A percentile compares a stretch with the other conserved stretches of the same genome.
These are phyloP conservation scores for Oegoconia quadripuncta DNA, from an alignment of 2,888 invertebrate species.

Conservation along the genomic window DNA sequence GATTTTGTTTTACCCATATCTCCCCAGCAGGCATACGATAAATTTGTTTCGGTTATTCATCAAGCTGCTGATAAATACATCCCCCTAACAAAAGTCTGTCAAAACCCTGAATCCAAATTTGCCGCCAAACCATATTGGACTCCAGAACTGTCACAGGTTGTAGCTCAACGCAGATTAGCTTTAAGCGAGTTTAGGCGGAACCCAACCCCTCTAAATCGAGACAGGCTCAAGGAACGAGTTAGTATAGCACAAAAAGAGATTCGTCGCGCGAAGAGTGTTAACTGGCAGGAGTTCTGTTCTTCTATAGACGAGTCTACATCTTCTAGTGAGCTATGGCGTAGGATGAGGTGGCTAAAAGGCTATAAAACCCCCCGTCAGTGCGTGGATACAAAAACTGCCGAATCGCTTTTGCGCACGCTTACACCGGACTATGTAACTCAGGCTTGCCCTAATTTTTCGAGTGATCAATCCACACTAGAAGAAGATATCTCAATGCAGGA, in stretches of 20 bases:
- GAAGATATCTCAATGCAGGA: too few relatives aligned
- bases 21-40: not conserved
- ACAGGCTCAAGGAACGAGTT: not conserved
- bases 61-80: too few relatives aligned
- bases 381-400: not conserved
- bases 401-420: not conserved
- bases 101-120: not conserved
- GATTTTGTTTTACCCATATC: not conserved
- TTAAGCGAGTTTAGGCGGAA: not conserved
- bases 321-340: too few relatives aligned
- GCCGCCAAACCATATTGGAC: not conserved
- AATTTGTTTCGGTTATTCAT: too few relatives aligned
- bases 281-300: slow-evolving; percentile 10
- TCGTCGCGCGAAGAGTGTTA: not conserved
- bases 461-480: not conserved
- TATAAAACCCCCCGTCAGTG: not conserved
- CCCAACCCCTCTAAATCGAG: not conserved
- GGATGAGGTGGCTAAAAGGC: too few relatives aligned
- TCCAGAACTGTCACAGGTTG: not conserved
- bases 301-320: slow-evolving; percentile 3
- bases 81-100: too few relatives aligned
- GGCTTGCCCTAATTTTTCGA: not conserved
- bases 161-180: not conserved
- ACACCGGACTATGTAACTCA: not conserved
- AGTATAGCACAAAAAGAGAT: slow-evolving; percentile 14